phyloP scores from a whole-genome alignment of 2,888 invertebrate genomes.

The Microctonus hyperodae region DNA sequence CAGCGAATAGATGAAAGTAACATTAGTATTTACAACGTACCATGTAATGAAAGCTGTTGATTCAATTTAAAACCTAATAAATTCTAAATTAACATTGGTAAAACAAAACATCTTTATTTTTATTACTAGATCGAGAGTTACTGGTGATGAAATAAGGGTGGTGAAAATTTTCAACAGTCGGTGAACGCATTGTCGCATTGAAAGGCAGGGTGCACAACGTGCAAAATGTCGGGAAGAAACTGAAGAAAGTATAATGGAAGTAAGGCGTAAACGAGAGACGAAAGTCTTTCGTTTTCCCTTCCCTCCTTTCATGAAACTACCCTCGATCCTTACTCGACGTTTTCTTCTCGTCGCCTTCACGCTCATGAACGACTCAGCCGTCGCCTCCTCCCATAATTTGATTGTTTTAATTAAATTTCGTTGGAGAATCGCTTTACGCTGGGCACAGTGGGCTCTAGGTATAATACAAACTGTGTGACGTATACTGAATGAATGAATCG shows the following conservation, averaged over 20 bases:
- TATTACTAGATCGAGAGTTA: not conserved
- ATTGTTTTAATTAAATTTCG: conserved; percentile 64
- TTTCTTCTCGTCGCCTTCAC: conserved; percentile 42
- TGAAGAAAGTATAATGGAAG: conserved; percentile 4
- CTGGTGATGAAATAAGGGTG: not conserved
- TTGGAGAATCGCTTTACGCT: conserved; percentile 60
- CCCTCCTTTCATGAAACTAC: not conserved
- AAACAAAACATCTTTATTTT: not conserved
- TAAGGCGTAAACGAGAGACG: conserved; percentile 21
- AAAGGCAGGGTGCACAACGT: not conserved
- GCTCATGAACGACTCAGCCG: conserved; percentile 54
- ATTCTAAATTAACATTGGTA: not conserved
- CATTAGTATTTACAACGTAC: no score
- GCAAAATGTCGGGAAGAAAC: conserved; percentile 9
- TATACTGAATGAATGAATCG: conserved; percentile 52
- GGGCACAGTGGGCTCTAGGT: conserved; percentile 56
- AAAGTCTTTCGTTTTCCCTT: conserved; percentile 19
- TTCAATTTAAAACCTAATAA: not conserved
- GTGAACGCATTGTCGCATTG: conserved; percentile 3
- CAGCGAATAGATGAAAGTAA: no score
- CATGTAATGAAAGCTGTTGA: conserved; percentile 29
- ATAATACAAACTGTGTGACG: conserved; percentile 61
- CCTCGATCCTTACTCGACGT: not conserved
- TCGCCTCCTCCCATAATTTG: conserved; percentile 62
- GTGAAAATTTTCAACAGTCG: not conserved